phyloP scores from a whole-genome alignment of 2,113 vertebrate species.

The Mirounga angustirostris region DNA sequence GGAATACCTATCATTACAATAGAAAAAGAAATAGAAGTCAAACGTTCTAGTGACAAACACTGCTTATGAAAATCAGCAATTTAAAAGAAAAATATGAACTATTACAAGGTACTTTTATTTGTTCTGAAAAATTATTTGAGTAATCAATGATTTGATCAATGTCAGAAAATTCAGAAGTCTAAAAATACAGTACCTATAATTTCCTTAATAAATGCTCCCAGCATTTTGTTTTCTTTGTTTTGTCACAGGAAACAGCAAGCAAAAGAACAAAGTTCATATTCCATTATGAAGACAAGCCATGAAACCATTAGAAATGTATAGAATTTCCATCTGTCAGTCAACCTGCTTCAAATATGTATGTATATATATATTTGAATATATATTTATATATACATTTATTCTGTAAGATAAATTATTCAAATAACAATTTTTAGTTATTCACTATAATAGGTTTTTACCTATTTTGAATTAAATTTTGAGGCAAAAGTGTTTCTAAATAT shows the following conservation, averaged over 20 bases:
- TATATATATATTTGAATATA: not conserved
- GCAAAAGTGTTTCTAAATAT: not conserved
- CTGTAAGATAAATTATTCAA: not conserved
- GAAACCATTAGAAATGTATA: not conserved
- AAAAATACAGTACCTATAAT: not conserved
- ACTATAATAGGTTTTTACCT: not conserved
- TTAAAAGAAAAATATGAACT: not conserved
- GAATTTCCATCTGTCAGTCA: not conserved
- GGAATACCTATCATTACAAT: not conserved
- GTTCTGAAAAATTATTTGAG: not conserved
- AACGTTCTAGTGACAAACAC: not conserved
- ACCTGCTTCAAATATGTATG: not conserved
- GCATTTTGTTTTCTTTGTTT: not conserved
- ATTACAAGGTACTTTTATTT: not conserved
- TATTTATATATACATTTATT: not conserved
- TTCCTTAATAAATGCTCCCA: not conserved
- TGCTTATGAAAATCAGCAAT: not conserved
- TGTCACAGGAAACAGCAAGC: not conserved
- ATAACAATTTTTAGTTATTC: not conserved
- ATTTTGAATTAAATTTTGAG: constrained; percentile 31
- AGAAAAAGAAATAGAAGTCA: not conserved
- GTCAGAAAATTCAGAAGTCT: not conserved
- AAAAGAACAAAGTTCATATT: not conserved
- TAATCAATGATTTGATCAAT: not conserved
- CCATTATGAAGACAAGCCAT: not conserved